Evolutionary conservation across 2,888 invertebrate species (phyloP).

Genomic region (Hemistola chrysoprasaria): DNA sequence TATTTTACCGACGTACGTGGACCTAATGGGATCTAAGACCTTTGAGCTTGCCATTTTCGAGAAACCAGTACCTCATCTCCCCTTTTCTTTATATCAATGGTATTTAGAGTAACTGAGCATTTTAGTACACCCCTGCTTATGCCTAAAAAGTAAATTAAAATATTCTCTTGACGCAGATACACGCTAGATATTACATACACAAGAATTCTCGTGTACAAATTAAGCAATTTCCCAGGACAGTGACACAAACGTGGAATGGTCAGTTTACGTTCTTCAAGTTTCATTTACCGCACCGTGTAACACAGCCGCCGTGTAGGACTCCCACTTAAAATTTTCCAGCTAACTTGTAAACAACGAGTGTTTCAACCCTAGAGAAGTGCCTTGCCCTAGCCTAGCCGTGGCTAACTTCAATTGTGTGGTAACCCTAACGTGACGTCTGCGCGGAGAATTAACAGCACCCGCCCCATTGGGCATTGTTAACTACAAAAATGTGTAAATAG

Average conservation of each 20-base stretch:
- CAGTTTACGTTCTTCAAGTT: slow-evolving; percentile 22
- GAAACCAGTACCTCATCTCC: too few species aligned
- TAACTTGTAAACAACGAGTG: slow-evolving; percentile 19
- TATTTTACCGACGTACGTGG: too few species aligned
- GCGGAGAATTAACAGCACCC: slow-evolving; percentile 67
- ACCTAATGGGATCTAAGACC: too few species aligned
- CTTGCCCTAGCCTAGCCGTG: slow-evolving; percentile 14
- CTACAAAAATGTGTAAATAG: slow-evolving; percentile 8
- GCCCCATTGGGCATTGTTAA: slow-evolving; percentile 27
- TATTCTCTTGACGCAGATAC: slow-evolving; percentile 4
- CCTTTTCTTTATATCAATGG: too few species aligned
- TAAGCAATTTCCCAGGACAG: slow-evolving; percentile 22
- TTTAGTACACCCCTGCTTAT: slow-evolving; percentile 1
- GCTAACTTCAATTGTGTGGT: slow-evolving; percentile 41
- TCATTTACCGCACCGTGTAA: slow-evolving; percentile 21
- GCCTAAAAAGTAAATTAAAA: slow-evolving; percentile 10
- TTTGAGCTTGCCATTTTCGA: too few species aligned
- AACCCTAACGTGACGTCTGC: slow-evolving; percentile 54
- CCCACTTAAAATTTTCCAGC: slow-evolving; percentile 28
- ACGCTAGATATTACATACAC: slow-evolving; percentile 1
- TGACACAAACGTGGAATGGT: slow-evolving; percentile 19
- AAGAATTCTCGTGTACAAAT: slow-evolving; percentile 17
- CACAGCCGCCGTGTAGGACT: slow-evolving; percentile 20
- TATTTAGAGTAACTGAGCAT: too few species aligned
- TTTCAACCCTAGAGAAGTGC: slow-evolving; percentile 20